These are phyloP conservation scores for Halichoeres trimaculatus DNA, from an alignment of 2,113 vertebrate species.

Conservation along the genomic window DNA sequence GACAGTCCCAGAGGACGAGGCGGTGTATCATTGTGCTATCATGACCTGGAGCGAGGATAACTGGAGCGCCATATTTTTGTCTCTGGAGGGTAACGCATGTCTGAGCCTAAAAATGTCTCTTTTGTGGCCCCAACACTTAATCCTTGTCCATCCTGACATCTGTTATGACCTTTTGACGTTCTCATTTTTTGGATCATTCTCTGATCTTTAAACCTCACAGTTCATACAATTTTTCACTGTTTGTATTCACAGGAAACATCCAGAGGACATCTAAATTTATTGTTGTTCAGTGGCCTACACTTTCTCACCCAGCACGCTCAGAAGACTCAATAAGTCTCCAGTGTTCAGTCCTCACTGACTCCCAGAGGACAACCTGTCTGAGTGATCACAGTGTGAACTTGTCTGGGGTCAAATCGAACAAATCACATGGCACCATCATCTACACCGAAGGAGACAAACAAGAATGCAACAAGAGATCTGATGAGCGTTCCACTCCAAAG, in stretches of 20 bases:
- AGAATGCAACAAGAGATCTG: background rate
- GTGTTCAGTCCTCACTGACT: constrained; percentile 43
- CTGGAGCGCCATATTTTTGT: constrained; percentile 43
- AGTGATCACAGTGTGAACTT: constrained; percentile 11
- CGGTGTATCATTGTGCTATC: constrained; percentile 44
- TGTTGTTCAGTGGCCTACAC: constrained; percentile 22
- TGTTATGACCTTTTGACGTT: background rate
- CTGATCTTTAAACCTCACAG: background rate
- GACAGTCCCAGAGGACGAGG: constrained; percentile 34
- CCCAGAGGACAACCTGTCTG: background rate
- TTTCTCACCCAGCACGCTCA: constrained; percentile 14
- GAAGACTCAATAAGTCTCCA: constrained; percentile 39
- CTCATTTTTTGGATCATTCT: background rate
- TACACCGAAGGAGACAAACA: constrained; percentile 18
- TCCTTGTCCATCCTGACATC: background rate
- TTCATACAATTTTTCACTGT: background rate
- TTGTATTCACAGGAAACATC: constrained; percentile 3
- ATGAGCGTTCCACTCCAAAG: constrained; percentile 32
- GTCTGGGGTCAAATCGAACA: constrained; percentile 41
- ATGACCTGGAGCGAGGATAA: background rate
- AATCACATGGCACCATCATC: constrained; percentile 14
- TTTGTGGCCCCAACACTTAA: background rate
- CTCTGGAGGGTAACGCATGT: constrained; percentile 38
- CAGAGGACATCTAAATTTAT: background rate
- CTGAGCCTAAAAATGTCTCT: background rate